Evolutionary conservation across 2,888 invertebrate species (phyloP).

Genomic region (Strigamia transsilvanica): DNA sequence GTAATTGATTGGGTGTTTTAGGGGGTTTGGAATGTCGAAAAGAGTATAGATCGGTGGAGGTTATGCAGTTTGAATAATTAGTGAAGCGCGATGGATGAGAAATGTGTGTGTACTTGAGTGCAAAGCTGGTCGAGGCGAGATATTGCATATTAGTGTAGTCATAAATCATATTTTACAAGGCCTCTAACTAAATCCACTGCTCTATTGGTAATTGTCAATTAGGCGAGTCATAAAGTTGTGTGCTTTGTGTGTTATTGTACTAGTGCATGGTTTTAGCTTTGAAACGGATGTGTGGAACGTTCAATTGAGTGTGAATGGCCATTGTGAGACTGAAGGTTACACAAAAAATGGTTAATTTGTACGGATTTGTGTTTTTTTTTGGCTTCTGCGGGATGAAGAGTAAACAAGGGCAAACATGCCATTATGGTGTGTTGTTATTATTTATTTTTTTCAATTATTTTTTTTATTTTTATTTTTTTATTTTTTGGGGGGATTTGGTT

Average conservation of each 20-base stretch:
- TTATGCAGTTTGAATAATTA: conserved; percentile 16
- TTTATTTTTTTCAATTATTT: no score
- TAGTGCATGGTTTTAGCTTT: conserved; percentile 16
- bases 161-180: conserved; percentile 18
- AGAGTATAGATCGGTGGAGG: not conserved
- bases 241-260: conserved; percentile 26
- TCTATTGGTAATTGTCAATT: conserved; percentile 30
- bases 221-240: conserved; percentile 16
- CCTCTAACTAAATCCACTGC: conserved; percentile 16
- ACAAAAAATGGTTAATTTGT: not conserved
- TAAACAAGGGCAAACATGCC: not conserved
- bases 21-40: no score
- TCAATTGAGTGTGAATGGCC: conserved; percentile 20
- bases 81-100: conserved; percentile 15
- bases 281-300: conserved; percentile 3
- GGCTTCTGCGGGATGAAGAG: not conserved
- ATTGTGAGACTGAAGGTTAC: not conserved
- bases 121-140: conserved; percentile 30
- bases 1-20: conserved; percentile 30
- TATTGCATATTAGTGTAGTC: conserved; percentile 11
- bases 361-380: not conserved
- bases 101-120: conserved; percentile 30
- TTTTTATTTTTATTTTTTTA: no score
- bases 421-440: not conserved
- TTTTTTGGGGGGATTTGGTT: not conserved